phyloP scores from a whole-genome alignment of 2,113 vertebrate species.

The Eptesicus fuscus region DNA sequence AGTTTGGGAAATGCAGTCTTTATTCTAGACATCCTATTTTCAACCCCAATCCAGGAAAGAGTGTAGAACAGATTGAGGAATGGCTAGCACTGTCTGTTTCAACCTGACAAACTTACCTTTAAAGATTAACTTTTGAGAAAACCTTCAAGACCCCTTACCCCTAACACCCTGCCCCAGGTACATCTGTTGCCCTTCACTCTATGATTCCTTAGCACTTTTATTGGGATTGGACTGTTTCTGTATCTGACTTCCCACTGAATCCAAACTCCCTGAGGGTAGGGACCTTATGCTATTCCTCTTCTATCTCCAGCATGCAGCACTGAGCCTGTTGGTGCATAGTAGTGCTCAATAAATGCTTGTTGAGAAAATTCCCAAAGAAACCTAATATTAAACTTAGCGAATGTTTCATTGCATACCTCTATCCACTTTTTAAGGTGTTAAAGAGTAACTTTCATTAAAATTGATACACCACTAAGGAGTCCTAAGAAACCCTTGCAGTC shows the following conservation, averaged over 20 bases:
- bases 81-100: background rate
- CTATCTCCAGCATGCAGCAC: background rate
- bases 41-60: background rate
- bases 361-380: background rate
- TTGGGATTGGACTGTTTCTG: background rate
- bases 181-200: background rate
- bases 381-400: background rate
- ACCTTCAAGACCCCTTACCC: background rate
- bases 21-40: background rate
- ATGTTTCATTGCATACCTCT: background rate
- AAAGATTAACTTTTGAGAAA: background rate
- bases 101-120: background rate
- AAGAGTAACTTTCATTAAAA: constrained; percentile 4
- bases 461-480: background rate
- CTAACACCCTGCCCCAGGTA: background rate
- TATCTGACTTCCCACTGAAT: background rate
- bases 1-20: background rate
- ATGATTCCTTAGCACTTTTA: background rate
- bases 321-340: background rate
- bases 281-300: background rate
- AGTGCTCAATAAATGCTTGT: constrained; percentile 1
- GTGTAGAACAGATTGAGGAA: background rate
- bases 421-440: background rate
- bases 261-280: background rate
- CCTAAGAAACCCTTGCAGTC: background rate